phyloP scores from a whole-genome alignment of 2,113 vertebrate species.

The Galeopterus variegatus region DNA sequence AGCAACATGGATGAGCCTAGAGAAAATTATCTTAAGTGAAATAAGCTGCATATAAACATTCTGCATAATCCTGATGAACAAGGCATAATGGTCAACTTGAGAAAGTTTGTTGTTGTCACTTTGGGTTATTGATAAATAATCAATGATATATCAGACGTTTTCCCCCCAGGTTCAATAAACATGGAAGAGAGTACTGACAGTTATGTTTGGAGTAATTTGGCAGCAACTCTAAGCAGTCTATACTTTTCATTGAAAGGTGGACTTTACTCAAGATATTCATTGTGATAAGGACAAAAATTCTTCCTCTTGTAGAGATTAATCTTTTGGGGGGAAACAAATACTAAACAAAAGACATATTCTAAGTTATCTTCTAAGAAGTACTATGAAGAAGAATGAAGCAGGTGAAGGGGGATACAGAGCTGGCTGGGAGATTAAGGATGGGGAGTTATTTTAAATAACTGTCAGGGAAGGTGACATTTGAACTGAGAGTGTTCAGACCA shows the following conservation, averaged over 20 bases:
- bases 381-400: not conserved
- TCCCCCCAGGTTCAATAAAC: not conserved
- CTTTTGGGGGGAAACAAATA: not conserved
- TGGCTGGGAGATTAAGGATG: not conserved
- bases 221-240: constrained; percentile 61
- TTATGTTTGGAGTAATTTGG: constrained; percentile 63
- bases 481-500: not conserved
- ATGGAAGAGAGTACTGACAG: not conserved
- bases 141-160: not conserved
- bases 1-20: too few relatives aligned
- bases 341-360: not conserved
- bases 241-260: not conserved
- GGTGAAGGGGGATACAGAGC: not conserved
- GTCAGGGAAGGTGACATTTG: not conserved
- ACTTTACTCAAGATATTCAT: not conserved
- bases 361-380: not conserved
- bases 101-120: not conserved
- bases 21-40: too few relatives aligned
- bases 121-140: not conserved
- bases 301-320: not conserved
- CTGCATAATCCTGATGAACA: not conserved
- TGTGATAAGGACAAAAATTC: not conserved
- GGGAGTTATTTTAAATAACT: not conserved
- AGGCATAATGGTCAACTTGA: not conserved
- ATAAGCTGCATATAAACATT: not conserved